Evolutionary conservation across 2,113 vertebrate species (phyloP).

Genomic region (Leucosticte australis): DNA sequence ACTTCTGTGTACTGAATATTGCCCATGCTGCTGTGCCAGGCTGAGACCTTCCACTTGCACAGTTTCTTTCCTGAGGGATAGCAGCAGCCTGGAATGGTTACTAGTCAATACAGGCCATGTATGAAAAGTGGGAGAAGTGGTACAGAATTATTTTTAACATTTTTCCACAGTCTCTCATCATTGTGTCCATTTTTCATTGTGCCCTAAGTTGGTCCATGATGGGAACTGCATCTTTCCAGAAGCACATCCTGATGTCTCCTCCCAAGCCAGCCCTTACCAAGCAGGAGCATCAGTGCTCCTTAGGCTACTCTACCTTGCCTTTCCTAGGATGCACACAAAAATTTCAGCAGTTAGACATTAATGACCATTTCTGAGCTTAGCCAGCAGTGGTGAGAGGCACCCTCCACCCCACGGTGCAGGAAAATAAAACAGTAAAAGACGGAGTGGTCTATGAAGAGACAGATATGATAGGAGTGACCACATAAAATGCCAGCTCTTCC

Average conservation of each 20-base stretch:
- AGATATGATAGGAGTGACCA: not conserved
- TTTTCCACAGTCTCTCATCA: not conserved
- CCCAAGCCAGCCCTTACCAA: fast-evolving
- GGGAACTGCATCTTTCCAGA: not conserved
- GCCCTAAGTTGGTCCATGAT: not conserved
- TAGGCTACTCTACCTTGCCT: not conserved
- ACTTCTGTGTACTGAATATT: fast-evolving
- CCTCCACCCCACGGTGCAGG: not conserved
- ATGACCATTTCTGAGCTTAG: not conserved
- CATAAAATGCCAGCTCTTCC: not conserved
- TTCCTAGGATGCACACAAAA: not conserved
- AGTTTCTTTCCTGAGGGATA: not conserved
- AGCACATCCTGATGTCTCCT: not conserved
- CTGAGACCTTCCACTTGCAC: not conserved
- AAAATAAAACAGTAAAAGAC: not conserved
- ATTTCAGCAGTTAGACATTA: not conserved
- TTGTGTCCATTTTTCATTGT: fast-evolving
- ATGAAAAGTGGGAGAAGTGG: not conserved
- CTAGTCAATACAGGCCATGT: fast-evolving
- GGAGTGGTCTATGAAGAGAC: fast-evolving
- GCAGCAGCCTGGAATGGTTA: fast-evolving
- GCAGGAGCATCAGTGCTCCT: not conserved
- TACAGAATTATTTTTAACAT: not conserved
- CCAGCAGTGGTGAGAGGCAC: fast-evolving
- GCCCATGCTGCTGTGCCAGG: not conserved